phyloP scores from a whole-genome alignment of 2,888 invertebrate genomes.

The Drosophila ezoana region DNA sequence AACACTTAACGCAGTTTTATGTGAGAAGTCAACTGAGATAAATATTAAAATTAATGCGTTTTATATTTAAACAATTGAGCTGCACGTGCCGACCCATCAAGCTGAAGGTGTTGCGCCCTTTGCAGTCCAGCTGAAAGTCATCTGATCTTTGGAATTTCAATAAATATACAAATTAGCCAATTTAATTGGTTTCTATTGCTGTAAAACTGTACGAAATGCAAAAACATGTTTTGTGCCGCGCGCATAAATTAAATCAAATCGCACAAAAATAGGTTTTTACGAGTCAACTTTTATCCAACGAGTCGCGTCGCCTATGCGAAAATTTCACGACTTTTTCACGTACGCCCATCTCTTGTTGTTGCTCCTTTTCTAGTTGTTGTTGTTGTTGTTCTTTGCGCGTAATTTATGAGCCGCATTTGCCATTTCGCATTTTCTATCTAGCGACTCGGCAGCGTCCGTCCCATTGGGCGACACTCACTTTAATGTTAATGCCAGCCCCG shows the following conservation, averaged over 20 bases:
- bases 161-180: conserved; percentile 59
- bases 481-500: conserved; percentile 16
- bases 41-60: conserved; percentile 16
- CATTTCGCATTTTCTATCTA: conserved; percentile 32
- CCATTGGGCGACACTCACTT: conserved; percentile 17
- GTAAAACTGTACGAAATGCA: conserved; percentile 65
- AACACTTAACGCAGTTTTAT: conserved; percentile 64
- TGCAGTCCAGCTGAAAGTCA: conserved; percentile 39
- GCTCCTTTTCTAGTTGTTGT: conserved; percentile 23
- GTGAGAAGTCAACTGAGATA: conserved; percentile 29
- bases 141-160: conserved; percentile 43
- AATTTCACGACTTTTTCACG: conserved; percentile 39
- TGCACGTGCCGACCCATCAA: conserved; percentile 46
- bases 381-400: conserved; percentile 31
- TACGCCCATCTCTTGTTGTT: conserved; percentile 17
- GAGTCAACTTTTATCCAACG: conserved; percentile 46
- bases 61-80: conserved; percentile 29
- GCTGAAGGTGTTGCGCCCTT: conserved; percentile 3
- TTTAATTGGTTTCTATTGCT: conserved; percentile 70
- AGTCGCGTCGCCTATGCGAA: conserved; percentile 29
- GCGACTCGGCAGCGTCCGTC: conserved; percentile 17
- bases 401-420: conserved; percentile 72
- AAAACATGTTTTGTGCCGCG: conserved; percentile 70
- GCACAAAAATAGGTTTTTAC: conserved; percentile 75
- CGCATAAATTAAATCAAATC: conserved; percentile 70